Evolutionary conservation across 37 sponge, comb jelly and placozoan species (phyloP), one percentile per base, ranked within the genome.

Genomic region (Cliona cf. orientalis): DNA sequence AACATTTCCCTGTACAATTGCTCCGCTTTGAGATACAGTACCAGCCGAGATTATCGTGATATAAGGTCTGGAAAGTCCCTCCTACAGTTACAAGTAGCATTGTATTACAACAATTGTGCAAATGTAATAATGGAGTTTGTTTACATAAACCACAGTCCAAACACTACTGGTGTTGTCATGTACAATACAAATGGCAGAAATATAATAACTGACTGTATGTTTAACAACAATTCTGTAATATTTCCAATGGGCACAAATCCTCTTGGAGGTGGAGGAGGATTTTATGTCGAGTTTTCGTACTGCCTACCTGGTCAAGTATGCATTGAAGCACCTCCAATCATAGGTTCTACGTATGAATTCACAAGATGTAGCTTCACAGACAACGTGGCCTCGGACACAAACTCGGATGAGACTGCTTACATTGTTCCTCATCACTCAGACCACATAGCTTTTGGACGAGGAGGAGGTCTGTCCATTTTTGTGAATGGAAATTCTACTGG

Each of bases 381-480:
- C 36, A 88, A 88, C 65, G 22, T 5, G 32, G 89, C 83, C 9
- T 9, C 2, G 35, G 32, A 34, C 6, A 25, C 45, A 23, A 49
- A 49, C 53, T 36, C 36, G 11, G 36, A 37, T 28, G 3, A 77
- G 6, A 1, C 4, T 5, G 49, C 12, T 12, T 63, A 28, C n/a
- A 28, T 76, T 2, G 22, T 85, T 40, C 90, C 90, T 11, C 45
- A 44, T 1, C n/a, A 46, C 19, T 7, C 14, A 1, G 26, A 79
- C 17, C 90, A 90, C 42, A 23, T 21, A 36, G 80, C 80, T 0
- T 84, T 84, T 44, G 84, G 83, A n/a, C 34, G 80, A 28, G 90
- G 90, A n/a, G 84, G 90, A 25, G 90, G 90, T 3, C 69, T 90
- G 33, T 90, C 90, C 5, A 57, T 90, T 1, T 84, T 61, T 69